Percentiles rank a stretch among this genome's conserved stretches.
Evolutionary conservation across 2,888 invertebrate genomes (phyloP).

Genomic region (Ornithoptera alexandrae): DNA sequence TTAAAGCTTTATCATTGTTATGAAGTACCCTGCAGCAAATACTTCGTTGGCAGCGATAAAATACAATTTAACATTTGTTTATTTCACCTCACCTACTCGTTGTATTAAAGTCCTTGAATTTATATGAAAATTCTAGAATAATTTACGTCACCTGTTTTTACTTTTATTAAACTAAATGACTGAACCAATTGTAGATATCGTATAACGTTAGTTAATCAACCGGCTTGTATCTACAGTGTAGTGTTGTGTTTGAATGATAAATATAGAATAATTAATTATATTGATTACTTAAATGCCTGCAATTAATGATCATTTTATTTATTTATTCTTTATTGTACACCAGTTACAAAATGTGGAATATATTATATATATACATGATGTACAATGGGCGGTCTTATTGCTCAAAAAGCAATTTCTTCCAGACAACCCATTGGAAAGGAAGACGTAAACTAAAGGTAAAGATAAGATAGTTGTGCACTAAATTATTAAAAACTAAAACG

Average conservation of each 20-base stretch:
- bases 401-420: too few relatives aligned
- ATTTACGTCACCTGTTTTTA: slow-evolving; percentile 1
- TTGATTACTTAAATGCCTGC: neutral
- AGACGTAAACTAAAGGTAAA: too few relatives aligned
- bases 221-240: neutral
- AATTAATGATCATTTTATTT: too few relatives aligned
- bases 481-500: too few relatives aligned
- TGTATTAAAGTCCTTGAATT: neutral
- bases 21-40: neutral
- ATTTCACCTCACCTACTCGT: neutral
- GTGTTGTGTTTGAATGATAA: neutral
- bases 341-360: too few relatives aligned
- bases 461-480: too few relatives aligned
- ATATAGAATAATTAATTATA: slow-evolving; percentile 1
- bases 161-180: neutral
- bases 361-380: too few relatives aligned
- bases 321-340: too few relatives aligned
- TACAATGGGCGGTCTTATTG: too few relatives aligned
- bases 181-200: neutral
- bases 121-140: neutral
- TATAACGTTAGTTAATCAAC: neutral
- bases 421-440: too few relatives aligned
- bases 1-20: slow-evolving; percentile 4
- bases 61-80: neutral
- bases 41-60: neutral